phyloP scores from a whole-genome alignment of 2,888 invertebrate species.

The Spilarctia lutea region DNA sequence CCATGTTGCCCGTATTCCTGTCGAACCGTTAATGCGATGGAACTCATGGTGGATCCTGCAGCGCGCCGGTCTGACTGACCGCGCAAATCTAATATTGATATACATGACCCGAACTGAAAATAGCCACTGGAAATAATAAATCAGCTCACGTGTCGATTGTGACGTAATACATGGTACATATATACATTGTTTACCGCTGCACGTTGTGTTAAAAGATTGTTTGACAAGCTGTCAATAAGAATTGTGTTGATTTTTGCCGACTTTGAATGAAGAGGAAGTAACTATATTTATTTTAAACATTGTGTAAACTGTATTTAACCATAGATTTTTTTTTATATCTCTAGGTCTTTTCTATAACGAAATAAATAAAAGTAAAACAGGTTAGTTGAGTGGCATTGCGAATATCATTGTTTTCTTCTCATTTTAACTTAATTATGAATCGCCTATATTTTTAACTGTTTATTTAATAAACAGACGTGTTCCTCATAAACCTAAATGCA shows the following conservation, averaged over 20 bases:
- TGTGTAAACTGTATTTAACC: background rate
- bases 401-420: background rate
- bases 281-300: background rate
- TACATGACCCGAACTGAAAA: conserved; percentile 78
- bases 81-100: conserved; percentile 59
- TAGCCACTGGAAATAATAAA: conserved; percentile 78
- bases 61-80: conserved; percentile 68
- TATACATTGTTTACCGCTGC: conserved; percentile 49
- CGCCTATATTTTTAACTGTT: too few relatives aligned
- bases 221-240: conserved; percentile 42
- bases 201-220: conserved; percentile 44
- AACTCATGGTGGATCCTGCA: conserved; percentile 54
- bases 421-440: too few relatives aligned
- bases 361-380: too few relatives aligned
- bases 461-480: too few relatives aligned
- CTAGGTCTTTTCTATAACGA: background rate
- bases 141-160: conserved; percentile 71
- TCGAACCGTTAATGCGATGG: conserved; percentile 42
- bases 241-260: background rate
- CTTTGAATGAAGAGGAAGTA: background rate
- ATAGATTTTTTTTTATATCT: background rate
- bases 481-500: too few relatives aligned
- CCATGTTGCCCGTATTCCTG: conserved; percentile 51
- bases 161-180: conserved; percentile 69
- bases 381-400: background rate